Base-by-base conservation (phyloP, 2,113 vertebrate genomes). In the Petrocephalus zakoni region DNA sequence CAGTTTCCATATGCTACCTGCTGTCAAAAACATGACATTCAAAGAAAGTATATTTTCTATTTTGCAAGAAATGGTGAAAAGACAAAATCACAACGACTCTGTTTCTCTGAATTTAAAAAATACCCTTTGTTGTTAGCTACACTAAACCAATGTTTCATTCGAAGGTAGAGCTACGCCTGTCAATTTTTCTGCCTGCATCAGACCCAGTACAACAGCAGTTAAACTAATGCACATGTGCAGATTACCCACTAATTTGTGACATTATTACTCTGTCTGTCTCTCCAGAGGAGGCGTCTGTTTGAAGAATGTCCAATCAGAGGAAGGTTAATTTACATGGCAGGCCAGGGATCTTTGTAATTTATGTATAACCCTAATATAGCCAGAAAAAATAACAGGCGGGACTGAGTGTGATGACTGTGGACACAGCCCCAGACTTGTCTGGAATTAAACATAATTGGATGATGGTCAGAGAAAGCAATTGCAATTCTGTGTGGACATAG, bases 271-370 rank as follows among this genome's bases (percentile, higher is more conserved):
- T 61, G 53, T 96, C 96, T 96, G 96, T 95, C 90, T 95, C 96
- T 94, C 94, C 95, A 96, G 95, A 94, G 95, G 95, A 94, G 93
- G 89, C 95, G 95, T 96, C 95, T 89, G 2, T 96, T 96, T 97
- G 96, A 96, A 95, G 95, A 96, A 96, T 96, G 95, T 94, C 91
- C 90, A 90, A 94, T 91, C 91, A 91, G 92, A 91, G 90, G 93
- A 93, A 95, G 95, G 95, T 87, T 15, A 90, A 96, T 96, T 96
- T 96, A 93, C 95, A 95, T 95, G 94, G 93, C 92, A 90, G 82
- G 83, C 37, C 37, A 61, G 25, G 22, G 22, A 56, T 25, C 51
- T 84, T 53, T 51, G 37, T 88, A 55, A 53, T 86, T 64, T 64
- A 56, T 88, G 21, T 47, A 29, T 15, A n/a, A 46, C 9, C 55